Evolutionary conservation across 2,113 vertebrate species (phyloP).

Genomic region (Tursiops truncatus): DNA sequence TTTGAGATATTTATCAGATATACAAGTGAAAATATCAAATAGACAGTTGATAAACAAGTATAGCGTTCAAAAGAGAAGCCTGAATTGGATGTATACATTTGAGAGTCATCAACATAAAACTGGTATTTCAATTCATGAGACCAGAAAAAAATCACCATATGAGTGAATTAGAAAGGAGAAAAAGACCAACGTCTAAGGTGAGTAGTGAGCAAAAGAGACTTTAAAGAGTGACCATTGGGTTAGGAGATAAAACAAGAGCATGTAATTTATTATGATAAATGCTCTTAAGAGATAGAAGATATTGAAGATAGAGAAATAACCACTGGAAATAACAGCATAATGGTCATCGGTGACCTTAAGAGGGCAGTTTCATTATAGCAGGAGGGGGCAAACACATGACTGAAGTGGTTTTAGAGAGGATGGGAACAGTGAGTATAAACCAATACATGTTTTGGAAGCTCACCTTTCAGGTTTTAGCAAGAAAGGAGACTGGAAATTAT

Average conservation of each 20-base stretch:
- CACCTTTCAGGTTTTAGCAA: background rate
- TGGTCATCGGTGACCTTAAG: background rate
- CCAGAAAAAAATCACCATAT: background rate
- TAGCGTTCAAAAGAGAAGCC: background rate
- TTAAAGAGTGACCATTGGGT: background rate
- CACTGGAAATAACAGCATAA: background rate
- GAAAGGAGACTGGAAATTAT: background rate
- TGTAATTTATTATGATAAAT: background rate
- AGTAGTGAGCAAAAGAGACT: background rate
- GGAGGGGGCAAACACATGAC: background rate
- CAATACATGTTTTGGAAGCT: background rate
- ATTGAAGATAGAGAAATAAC: background rate
- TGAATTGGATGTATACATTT: background rate
- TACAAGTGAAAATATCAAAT: background rate
- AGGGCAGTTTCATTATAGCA: background rate
- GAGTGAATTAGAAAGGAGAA: background rate
- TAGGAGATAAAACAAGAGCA: background rate
- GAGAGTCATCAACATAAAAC: background rate
- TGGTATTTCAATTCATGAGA: background rate
- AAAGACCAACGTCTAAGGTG: background rate
- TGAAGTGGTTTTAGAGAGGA: background rate
- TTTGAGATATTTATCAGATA: background rate
- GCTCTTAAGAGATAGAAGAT: background rate
- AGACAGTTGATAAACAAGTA: background rate
- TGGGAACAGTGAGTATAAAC: background rate